Base-by-base conservation (phyloP, 1,140 invertebrate genomes). In the Mylabris phalerata region DNA sequence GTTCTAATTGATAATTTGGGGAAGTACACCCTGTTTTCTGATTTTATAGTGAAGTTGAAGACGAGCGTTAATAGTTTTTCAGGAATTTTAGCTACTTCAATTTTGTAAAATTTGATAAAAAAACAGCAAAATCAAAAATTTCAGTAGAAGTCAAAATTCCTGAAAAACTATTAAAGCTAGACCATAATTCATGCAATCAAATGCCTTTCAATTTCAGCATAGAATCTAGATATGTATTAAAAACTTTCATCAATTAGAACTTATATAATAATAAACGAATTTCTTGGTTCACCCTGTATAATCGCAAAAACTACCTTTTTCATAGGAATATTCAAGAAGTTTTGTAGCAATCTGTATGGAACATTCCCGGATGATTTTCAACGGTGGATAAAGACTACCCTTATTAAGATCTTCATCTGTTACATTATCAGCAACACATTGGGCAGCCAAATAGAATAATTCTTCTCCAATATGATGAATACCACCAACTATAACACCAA, bases 331-430 rank as follows among this genome's bases (percentile, higher is more conserved):
- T 54, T 93, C 83, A 45, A 91, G 88, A 57, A 98, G 79, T 64
- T 84, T 81, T 3, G 84, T 82, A 3, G 96, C 95, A 65, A 99
- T 97, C 61, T 84, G 80, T 3, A 95, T 66, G 0, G 95, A 98
- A 48, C 95, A 92, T 55, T 92, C 85, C 60, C 85, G 83, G 66
- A 99, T 96, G 7, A 85, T 82, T n/a, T 81, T 78, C 9, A 99
- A 79, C 0, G 95, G 93, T 10, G 98, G 98, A 74, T 98, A 99
- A 11, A 99, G 80, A 57, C 93, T 88, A 11, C 97, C 96, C 52
- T 83, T 83, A 0, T 78, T 79, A 26, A 99, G 77, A 75, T 98
- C 88, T 2, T 82, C 80, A 48, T 93, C 81, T 4, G 84, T 86
- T 0, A 98, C 94, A 59, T 90, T 79, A n/a, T 90, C 81, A 3